Percentiles rank a stretch among this genome's conserved stretches.
Conservation (phyloP, 2,888 invertebrate species). For the Scrobipalpa atriplicella region DNA sequence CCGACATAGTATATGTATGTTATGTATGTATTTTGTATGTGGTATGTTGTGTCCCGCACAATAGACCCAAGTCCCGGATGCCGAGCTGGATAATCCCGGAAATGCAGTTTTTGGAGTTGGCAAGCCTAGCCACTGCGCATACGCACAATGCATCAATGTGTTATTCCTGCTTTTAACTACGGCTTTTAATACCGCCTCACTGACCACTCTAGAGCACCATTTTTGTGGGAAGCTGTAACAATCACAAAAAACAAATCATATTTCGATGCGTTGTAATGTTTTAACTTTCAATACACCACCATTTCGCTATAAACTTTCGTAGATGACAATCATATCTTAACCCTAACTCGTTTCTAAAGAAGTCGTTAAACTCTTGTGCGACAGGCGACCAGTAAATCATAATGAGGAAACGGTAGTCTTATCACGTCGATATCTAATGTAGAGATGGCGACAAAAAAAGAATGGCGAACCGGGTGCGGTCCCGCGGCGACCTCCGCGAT, state of each 20-base stretch:
- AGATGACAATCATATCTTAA: constrained; percentile 41
- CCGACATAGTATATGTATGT: no score
- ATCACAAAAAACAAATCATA: constrained; percentile 31
- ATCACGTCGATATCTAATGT: constrained; percentile 58
- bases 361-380: constrained; percentile 55
- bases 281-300: constrained; percentile 42
- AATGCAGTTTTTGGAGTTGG: no score
- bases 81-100: no score
- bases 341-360: constrained; percentile 46
- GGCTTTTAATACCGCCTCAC: constrained; percentile 69
- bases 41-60: no score
- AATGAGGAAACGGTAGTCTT: constrained; percentile 54
- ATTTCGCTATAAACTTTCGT: constrained; percentile 42
- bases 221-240: constrained; percentile 70
- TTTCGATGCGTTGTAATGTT: constrained; percentile 17
- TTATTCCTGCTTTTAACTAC: constrained; percentile 75
- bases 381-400: constrained; percentile 53
- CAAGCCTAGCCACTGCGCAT: constrained; percentile 57
- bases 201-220: constrained; percentile 65
- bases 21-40: no score
- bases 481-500: constrained; percentile 69
- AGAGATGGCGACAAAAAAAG: constrained; percentile 69
- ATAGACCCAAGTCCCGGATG: no score
- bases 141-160: constrained; percentile 67
- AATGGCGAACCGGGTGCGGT: constrained; percentile 56